phyloP scores from a whole-genome alignment of 2,797 vertebrate species.

The Momotus momota region DNA sequence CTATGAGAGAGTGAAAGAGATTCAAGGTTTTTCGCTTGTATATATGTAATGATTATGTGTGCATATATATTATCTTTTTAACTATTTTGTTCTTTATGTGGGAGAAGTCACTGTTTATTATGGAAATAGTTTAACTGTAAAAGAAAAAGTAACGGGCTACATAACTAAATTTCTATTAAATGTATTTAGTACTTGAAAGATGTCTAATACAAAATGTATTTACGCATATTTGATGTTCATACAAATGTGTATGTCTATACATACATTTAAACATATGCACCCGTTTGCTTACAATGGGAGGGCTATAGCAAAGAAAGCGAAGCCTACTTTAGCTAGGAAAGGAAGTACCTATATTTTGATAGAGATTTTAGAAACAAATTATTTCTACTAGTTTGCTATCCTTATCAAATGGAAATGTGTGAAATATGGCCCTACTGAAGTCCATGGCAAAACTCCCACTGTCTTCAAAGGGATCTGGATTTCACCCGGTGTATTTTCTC shows the following conservation, averaged over 20 bases:
- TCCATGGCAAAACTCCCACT: slow-evolving; percentile 31
- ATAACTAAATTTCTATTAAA: background rate
- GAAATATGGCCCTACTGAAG: background rate
- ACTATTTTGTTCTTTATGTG: background rate
- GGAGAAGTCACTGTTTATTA: background rate
- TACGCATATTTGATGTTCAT: background rate
- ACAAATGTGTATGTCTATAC: background rate
- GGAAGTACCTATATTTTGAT: background rate
- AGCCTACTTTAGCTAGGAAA: background rate
- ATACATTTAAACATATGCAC: background rate
- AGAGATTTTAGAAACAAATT: background rate
- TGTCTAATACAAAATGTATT: background rate
- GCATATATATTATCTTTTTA: background rate
- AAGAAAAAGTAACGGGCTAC: background rate
- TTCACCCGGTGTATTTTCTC: slow-evolving; percentile 45
- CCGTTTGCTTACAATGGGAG: background rate
- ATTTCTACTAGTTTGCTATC: background rate
- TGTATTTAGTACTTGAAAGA: background rate
- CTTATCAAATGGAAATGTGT: background rate
- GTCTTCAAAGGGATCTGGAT: slow-evolving; percentile 50
- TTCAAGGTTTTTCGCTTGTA: background rate
- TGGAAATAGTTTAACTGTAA: background rate
- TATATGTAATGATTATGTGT: background rate
- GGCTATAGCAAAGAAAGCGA: background rate
- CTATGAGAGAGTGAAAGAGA: background rate